A percentile compares a stretch with the other conserved stretches of the same genome.
Evolutionary conservation across 2,797 vertebrate genomes (phyloP).

Genomic region (Acomys russatus): DNA sequence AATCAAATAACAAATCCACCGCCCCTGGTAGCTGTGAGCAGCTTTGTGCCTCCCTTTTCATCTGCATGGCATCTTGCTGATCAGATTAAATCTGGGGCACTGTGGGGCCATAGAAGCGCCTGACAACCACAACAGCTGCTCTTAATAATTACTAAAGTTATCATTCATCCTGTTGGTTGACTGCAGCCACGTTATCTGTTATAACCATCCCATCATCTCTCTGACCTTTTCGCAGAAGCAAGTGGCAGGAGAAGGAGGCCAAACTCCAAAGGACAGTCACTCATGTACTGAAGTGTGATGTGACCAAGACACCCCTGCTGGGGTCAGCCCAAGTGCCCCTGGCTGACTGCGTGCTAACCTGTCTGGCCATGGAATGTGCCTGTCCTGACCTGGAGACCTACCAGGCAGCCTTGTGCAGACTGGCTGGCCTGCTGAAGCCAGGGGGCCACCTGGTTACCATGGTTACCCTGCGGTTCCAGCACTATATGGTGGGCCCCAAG

Average conservation of each 20-base stretch:
- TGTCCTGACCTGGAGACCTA: constrained; percentile 67
- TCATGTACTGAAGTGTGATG: constrained; percentile 76
- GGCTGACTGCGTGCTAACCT: constrained; percentile 78
- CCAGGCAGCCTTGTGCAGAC: constrained; percentile 9
- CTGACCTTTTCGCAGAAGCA: constrained; percentile 34
- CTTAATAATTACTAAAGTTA: not conserved
- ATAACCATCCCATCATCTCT: not conserved
- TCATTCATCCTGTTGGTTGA: not conserved
- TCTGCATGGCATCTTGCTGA: no score
- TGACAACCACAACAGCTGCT: not conserved
- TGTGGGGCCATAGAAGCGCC: not conserved
- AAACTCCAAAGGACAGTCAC: constrained; percentile 71
- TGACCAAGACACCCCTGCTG: constrained; percentile 72
- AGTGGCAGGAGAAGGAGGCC: constrained; percentile 78
- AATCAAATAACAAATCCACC: not conserved
- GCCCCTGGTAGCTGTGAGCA: not conserved
- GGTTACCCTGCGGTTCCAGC: constrained; percentile 63
- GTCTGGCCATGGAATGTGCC: constrained; percentile 80
- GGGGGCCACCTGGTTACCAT: constrained; percentile 67
- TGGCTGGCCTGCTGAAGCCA: constrained; percentile 77
- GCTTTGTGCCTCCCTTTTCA: not conserved
- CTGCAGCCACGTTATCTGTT: not conserved
- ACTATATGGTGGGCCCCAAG: constrained; percentile 61
- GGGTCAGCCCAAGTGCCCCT: constrained; percentile 72
- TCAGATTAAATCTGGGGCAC: not conserved